A percentile compares a stretch with the other conserved stretches of the same genome.
Conservation (phyloP, 2,797 vertebrate genomes). For the Cuculus canorus region DNA sequence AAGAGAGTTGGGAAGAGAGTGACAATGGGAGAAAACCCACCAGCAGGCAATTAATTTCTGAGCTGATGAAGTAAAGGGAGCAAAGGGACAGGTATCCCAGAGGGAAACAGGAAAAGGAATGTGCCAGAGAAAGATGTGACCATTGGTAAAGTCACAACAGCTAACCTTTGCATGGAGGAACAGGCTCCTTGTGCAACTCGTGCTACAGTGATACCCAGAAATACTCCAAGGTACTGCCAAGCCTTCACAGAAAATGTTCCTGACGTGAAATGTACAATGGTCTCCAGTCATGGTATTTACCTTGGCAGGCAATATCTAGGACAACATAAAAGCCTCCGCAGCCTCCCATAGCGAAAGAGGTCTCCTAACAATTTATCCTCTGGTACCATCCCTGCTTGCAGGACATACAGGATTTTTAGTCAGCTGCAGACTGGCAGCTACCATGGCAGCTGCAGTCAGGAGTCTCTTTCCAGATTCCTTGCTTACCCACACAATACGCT, state of each 20-base stretch:
- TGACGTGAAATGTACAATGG: neutral
- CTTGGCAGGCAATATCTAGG: neutral
- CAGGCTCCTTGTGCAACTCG: rapidly evolving
- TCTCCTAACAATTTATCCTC: neutral
- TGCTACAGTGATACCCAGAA: neutral
- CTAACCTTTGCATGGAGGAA: neutral
- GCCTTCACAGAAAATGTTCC: neutral
- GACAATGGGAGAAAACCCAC: neutral
- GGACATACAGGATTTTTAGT: neutral
- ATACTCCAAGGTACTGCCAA: neutral
- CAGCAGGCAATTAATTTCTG: neutral
- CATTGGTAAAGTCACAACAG: neutral
- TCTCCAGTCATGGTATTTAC: neutral
- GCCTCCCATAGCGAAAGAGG: neutral
- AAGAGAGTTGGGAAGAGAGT: neutral
- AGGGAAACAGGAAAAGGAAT: neutral
- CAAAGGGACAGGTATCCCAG: neutral
- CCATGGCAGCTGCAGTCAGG: neutral
- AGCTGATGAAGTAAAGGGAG: neutral
- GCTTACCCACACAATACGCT: neutral
- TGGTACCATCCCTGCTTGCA: neutral
- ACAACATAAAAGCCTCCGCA: neutral
- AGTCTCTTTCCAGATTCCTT: neutral
- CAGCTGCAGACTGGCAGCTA: neutral
- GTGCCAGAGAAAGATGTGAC: neutral